These are phyloP conservation scores for Gymnoscelis rufifasciata DNA, from an alignment of 2,888 invertebrate species.

Conservation along the genomic window DNA sequence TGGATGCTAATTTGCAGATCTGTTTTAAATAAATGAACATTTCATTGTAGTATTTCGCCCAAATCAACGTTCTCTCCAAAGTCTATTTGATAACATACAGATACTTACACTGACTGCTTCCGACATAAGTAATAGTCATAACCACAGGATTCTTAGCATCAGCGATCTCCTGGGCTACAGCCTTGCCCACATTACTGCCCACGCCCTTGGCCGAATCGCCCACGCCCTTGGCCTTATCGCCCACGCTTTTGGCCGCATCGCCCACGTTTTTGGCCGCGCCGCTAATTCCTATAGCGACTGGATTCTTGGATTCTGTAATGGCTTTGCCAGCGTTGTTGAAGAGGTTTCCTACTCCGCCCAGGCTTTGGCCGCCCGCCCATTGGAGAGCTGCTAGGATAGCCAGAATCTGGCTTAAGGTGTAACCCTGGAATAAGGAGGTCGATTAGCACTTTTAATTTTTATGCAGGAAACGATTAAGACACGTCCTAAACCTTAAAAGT, in stretches of 20 bases:
- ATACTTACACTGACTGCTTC: constrained; percentile 14
- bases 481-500: too few species aligned
- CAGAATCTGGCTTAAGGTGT: background rate
- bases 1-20: too few species aligned
- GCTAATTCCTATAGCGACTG: too few species aligned
- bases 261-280: too few species aligned
- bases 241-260: too few species aligned
- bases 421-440: background rate
- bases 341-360: background rate
- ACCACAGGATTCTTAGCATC: constrained; percentile 12
- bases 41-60: too few species aligned
- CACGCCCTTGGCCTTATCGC: too few species aligned
- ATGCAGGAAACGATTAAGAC: too few species aligned
- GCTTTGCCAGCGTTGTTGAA: background rate
- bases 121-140: constrained; percentile 1
- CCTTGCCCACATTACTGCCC: background rate
- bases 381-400: background rate
- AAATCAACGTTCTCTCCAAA: background rate
- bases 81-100: background rate
- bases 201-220: too few species aligned
- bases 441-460: too few species aligned
- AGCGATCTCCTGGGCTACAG: constrained; percentile 7
- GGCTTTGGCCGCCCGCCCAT: background rate
- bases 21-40: background rate
- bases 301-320: background rate